phyloP scores from a whole-genome alignment of 2,797 vertebrate genomes.

The Scleropages formosus region DNA sequence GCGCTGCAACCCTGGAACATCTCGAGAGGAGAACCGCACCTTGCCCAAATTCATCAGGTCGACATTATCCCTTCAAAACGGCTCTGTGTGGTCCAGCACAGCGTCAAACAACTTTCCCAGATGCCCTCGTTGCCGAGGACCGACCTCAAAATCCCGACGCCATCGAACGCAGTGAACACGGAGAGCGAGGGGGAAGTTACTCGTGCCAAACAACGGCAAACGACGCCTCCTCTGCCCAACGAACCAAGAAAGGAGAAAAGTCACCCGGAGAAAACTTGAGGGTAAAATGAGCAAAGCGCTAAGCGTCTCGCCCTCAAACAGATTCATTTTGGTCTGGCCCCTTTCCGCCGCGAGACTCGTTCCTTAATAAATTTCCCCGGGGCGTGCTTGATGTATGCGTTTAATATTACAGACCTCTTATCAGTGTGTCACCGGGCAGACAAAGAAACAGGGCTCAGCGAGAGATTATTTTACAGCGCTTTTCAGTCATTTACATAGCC shows the following conservation, averaged over 20 bases:
- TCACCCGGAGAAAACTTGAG: background rate
- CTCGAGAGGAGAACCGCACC: background rate
- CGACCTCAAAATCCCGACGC: background rate
- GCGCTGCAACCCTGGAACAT: background rate
- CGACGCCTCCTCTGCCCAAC: background rate
- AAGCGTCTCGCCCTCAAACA: background rate
- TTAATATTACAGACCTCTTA: slow-evolving; percentile 27
- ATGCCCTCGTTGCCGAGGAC: background rate
- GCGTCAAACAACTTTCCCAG: background rate
- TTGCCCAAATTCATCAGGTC: background rate
- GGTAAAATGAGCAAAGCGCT: too few species aligned
- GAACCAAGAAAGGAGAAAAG: background rate
- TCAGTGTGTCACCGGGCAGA: slow-evolving; percentile 23
- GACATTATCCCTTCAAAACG: too few species aligned
- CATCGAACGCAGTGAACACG: background rate
- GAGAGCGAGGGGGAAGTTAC: background rate
- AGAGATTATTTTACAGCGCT: slow-evolving; percentile 10
- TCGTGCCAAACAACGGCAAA: background rate
- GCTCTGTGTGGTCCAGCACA: background rate
- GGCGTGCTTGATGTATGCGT: slow-evolving; percentile 27
- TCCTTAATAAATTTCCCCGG: slow-evolving; percentile 27
- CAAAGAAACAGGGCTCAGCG: slow-evolving; percentile 14
- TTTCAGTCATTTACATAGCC: slow-evolving; percentile 1
- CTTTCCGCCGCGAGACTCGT: background rate
- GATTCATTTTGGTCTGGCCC: slow-evolving; percentile 8